These are phyloP conservation scores for Clytia hemisphaerica DNA, from an alignment of 30 jellyfish, hydroid and myxozoan species.

Conservation along the genomic window DNA sequence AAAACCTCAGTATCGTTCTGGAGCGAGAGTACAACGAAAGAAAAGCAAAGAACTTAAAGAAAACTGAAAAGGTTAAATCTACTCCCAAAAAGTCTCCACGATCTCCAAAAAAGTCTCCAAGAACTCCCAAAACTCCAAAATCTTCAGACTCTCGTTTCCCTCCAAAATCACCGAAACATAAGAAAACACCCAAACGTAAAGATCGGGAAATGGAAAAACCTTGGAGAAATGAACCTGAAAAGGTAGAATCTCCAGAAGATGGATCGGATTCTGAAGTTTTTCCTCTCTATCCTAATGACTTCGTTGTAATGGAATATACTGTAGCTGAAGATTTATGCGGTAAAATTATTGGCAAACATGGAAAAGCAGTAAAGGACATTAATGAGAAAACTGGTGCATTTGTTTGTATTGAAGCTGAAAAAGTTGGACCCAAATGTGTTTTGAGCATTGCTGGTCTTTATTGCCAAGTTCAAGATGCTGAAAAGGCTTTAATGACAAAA, in stretches of 20 bases:
- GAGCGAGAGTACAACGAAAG: too few species aligned
- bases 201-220: neutral
- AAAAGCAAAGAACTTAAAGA: too few species aligned
- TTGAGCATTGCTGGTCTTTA: neutral
- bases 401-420: constrained; percentile 9
- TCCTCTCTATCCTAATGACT: too few species aligned
- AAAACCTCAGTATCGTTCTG: too few species aligned
- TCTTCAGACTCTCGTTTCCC: too few species aligned
- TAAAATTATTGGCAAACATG: constrained; percentile 1
- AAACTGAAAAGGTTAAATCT: neutral
- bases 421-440: neutral
- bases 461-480: neutral
- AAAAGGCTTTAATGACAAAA: neutral
- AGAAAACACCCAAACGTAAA: too few species aligned
- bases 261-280: too few species aligned
- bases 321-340: constrained; percentile 10
- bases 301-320: neutral
- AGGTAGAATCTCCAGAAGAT: too few species aligned
- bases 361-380: constrained; percentile 5
- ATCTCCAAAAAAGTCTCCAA: neutral
- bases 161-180: too few species aligned
- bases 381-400: constrained; percentile 8
- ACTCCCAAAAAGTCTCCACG: neutral
- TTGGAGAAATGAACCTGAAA: neutral
- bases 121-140: too few species aligned